Percentiles rank a stretch among this genome's conserved stretches.
Conservation (phyloP, 2,113 vertebrate species). For the Ochotona princeps region DNA sequence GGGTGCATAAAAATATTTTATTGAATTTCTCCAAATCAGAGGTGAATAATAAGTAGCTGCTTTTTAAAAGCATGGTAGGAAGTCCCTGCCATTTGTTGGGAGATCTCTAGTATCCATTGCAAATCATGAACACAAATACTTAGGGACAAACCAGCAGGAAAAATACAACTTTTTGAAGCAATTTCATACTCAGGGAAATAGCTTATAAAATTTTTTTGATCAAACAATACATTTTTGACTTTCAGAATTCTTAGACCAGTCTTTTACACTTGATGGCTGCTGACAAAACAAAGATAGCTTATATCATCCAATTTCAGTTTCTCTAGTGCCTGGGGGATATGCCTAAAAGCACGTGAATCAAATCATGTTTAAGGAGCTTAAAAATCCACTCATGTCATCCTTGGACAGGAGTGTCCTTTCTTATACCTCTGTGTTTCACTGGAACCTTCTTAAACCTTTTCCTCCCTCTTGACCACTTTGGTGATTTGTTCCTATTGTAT, state of each 20-base stretch:
- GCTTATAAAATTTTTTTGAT: slow-evolving; percentile 45
- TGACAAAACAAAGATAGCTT: neutral
- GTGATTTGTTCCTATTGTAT: slow-evolving; percentile 27
- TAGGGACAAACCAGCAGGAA: slow-evolving; percentile 16
- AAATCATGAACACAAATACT: slow-evolving; percentile 47
- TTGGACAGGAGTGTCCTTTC: neutral
- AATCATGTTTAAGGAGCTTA: neutral
- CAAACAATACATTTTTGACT: slow-evolving; percentile 29
- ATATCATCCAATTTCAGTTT: neutral
- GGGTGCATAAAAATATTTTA: slow-evolving; percentile 20
- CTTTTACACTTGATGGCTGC: neutral
- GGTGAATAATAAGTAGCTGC: slow-evolving; percentile 13
- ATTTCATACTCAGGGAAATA: slow-evolving; percentile 16
- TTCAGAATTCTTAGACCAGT: neutral
- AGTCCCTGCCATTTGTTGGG: slow-evolving; percentile 29
- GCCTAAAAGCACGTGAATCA: neutral
- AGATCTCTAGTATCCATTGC: slow-evolving; percentile 22
- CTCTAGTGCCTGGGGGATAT: neutral
- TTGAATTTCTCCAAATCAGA: slow-evolving; percentile 48
- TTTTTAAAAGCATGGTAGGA: neutral
- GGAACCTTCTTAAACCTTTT: neutral
- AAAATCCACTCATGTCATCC: neutral
- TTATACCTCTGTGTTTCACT: neutral
- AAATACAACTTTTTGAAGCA: neutral
- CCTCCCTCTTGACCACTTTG: slow-evolving; percentile 1